A percentile compares a stretch with the other conserved stretches of the same genome.
phyloP scores from a whole-genome alignment of 64 coral and sea anemone genomes.

The Pachyseris speciosa region DNA sequence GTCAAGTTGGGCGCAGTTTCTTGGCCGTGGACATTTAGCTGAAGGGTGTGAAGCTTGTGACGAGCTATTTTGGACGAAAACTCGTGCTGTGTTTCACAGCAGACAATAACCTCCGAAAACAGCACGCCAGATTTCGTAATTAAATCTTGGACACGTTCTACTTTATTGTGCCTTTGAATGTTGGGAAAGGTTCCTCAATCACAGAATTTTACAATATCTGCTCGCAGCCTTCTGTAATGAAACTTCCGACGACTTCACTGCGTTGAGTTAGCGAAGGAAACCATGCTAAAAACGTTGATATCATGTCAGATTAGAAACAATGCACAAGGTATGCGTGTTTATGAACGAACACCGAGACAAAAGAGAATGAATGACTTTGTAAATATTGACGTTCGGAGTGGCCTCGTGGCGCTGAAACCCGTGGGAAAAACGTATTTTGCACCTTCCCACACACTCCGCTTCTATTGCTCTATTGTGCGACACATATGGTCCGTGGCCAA shows the following conservation, averaged over 20 bases:
- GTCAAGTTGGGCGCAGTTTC: neutral
- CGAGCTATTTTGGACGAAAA: neutral
- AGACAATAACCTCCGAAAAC: neutral
- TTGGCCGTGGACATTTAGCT: neutral
- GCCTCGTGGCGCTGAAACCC: slow-evolving; percentile 48
- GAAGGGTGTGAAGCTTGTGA: neutral
- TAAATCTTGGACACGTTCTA: neutral
- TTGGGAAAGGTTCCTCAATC: too few relatives aligned
- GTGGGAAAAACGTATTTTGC: slow-evolving; percentile 41
- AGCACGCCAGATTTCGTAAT: neutral
- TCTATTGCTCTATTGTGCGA: slow-evolving; percentile 33
- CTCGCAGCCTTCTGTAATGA: neutral
- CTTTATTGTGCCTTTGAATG: neutral
- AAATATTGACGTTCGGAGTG: slow-evolving; percentile 45
- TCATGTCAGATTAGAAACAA: neutral
- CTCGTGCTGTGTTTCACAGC: neutral
- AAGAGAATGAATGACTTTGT: slow-evolving; percentile 10
- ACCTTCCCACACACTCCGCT: slow-evolving; percentile 55
- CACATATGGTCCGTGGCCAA: slow-evolving; percentile 40
- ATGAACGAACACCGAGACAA: neutral
- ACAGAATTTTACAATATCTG: neutral
- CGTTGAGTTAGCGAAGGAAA: neutral
- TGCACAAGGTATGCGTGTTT: neutral
- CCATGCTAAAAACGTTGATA: neutral
- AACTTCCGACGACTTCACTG: too few relatives aligned